Evolutionary conservation across 2,888 invertebrate species (phyloP), one percentile per base, ranked within the genome.

Genomic region (Tineola bisselliella): DNA sequence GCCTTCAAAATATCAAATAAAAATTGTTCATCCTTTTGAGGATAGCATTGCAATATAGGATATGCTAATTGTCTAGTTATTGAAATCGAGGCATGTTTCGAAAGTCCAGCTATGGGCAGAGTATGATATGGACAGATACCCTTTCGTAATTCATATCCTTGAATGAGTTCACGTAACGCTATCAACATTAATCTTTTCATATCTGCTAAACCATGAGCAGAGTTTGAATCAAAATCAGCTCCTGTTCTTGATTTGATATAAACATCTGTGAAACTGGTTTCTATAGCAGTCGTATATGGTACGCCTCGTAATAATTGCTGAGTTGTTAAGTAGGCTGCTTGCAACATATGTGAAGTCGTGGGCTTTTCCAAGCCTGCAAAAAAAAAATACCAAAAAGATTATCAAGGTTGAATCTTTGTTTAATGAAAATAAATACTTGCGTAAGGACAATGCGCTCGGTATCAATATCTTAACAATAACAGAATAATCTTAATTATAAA

Each of bases 231-330:
- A 2, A 83, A 79, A 62, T 88, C 86, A 4, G 74, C 74, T 1
- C 84, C 82, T 60, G 80, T 81, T 66, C 88, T 79, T 0, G 89
- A 82, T 66, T 89, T 89, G 4, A 90, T 88, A 69, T 93, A 94
- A 12, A 93, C 90, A 70, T 93, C 92, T 0, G 88, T 75, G 65
- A 90, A 90, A 62, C 90, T 88, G 59, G 86, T 88, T 2, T 77
- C 66, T 62, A 93, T 77, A 0, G 93, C 90, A n/a, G 79, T 77
- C 11, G 72, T 68, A n/a, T 83, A 71, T 0, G 87, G 72, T 60
- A 90, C 87, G 0, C 92, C 93, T 59, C 91, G 82, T 1, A 88
- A 77, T 44, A 91, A 71, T 74, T 92, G 91, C 72, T 93, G 92
- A 60, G 88, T 86, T 44, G 90, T 88, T 62, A 93, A 74, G 66